Percentiles rank a stretch among this genome's conserved stretches.
Evolutionary conservation across 2,888 invertebrate genomes (phyloP).

Genomic region (Sicus ferrugineus): DNA sequence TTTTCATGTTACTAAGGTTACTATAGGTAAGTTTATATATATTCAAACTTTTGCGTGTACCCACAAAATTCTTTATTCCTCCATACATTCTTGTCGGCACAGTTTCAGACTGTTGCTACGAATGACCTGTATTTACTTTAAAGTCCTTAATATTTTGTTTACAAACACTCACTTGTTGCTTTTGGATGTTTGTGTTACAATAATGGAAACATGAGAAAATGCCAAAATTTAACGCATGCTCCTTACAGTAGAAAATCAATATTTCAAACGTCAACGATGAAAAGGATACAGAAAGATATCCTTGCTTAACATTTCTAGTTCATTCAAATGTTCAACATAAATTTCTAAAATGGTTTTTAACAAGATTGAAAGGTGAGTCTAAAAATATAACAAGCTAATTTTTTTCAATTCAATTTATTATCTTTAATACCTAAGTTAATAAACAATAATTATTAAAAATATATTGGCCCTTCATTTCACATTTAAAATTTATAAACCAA

Average conservation of each 20-base stretch:
- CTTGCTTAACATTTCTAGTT: neutral
- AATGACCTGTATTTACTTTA: too few species aligned
- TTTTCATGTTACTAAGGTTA: slow-evolving; percentile 15
- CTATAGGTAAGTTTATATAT: neutral
- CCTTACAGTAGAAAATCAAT: slow-evolving; percentile 1
- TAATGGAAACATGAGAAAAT: slow-evolving; percentile 6
- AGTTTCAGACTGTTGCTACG: too few species aligned
- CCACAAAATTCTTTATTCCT: too few species aligned
- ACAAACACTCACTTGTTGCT: neutral
- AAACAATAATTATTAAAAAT: too few species aligned
- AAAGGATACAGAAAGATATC: slow-evolving; percentile 21
- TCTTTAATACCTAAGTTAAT: too few species aligned
- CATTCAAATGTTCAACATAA: neutral
- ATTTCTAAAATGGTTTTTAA: neutral
- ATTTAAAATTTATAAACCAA: too few species aligned
- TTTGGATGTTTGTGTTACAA: slow-evolving; percentile 13
- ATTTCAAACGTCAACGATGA: slow-evolving; percentile 7
- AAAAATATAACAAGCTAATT: too few species aligned
- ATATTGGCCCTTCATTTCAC: too few species aligned
- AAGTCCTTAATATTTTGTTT: neutral
- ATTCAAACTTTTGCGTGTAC: neutral
- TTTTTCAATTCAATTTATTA: too few species aligned
- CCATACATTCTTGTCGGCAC: too few species aligned
- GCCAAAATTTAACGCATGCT: slow-evolving; percentile 19
- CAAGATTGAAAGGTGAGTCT: neutral